Conservation (phyloP, 1,140 invertebrate species). For the Hestina assimilis region DNA sequence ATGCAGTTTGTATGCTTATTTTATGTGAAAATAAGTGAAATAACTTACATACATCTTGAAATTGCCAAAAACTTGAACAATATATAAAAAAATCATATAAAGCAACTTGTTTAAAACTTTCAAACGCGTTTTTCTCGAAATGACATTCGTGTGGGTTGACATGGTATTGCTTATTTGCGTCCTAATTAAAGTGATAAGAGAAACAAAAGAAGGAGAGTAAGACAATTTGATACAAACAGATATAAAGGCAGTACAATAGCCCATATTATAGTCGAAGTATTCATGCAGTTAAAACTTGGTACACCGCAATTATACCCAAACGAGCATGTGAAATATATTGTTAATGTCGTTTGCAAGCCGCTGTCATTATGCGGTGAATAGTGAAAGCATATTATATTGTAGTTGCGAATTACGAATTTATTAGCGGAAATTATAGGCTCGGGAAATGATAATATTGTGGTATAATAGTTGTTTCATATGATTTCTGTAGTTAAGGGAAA, state of each 20-base stretch:
- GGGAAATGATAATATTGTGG: neutral
- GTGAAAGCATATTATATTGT: slow-evolving; percentile 17
- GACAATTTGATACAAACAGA: neutral
- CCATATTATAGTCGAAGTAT: neutral
- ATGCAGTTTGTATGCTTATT: too few relatives aligned
- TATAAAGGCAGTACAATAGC: neutral
- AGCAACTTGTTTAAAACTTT: too few relatives aligned
- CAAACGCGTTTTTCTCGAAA: too few relatives aligned
- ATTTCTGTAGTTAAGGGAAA: too few relatives aligned
- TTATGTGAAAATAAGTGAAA: too few relatives aligned
- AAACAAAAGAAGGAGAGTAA: too few relatives aligned
- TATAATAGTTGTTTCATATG: neutral
- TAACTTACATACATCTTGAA: too few relatives aligned
- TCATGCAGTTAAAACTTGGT: neutral
- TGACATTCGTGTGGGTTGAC: too few relatives aligned
- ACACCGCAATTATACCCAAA: neutral
- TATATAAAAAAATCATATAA: too few relatives aligned
- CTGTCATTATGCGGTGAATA: slow-evolving; percentile 11
- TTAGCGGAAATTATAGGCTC: slow-evolving; percentile 9
- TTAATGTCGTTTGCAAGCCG: neutral
- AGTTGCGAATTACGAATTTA: slow-evolving; percentile 10
- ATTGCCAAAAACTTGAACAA: too few relatives aligned
- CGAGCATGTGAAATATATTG: neutral
- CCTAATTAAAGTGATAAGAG: too few relatives aligned
- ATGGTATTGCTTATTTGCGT: too few relatives aligned